A percentile compares a stretch with the other conserved stretches of the same genome.
Evolutionary conservation across 2,113 vertebrate genomes (phyloP).

Genomic region (Zosterops japonicus): DNA sequence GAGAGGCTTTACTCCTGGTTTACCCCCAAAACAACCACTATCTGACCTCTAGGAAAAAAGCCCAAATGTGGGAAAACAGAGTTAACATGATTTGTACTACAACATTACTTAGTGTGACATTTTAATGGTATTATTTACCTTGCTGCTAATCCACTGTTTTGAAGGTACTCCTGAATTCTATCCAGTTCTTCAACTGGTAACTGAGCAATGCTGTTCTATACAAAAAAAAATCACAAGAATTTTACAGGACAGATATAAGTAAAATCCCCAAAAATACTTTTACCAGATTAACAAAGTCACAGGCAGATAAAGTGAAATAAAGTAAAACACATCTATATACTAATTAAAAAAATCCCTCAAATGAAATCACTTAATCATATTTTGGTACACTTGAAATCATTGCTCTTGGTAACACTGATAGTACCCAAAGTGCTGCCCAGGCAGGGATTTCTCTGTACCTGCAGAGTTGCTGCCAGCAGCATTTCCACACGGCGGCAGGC

Average conservation of each 20-base stretch:
- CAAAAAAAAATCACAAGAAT: background rate
- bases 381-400: background rate
- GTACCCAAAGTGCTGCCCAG: background rate
- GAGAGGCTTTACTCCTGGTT: background rate
- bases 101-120: background rate
- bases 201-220: conserved; percentile 90
- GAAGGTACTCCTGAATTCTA: conserved; percentile 92
- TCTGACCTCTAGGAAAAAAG: background rate
- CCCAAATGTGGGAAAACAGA: background rate
- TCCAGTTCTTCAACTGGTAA: conserved; percentile 91
- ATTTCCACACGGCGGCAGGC: conserved; percentile 97
- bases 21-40: background rate
- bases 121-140: conserved; percentile 75
- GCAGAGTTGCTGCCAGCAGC: conserved; percentile 91
- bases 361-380: background rate
- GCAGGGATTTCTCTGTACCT: conserved; percentile 71
- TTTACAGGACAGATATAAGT: background rate
- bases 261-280: background rate
- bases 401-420: background rate
- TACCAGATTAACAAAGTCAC: background rate
- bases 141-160: conserved; percentile 88
- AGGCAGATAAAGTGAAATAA: background rate
- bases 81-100: background rate
- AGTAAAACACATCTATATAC: rapidly evolving
- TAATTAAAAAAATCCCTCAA: rapidly evolving